These are phyloP conservation scores for Amphipoea oculea DNA, from an alignment of 2,888 invertebrate genomes.

Conservation along the genomic window DNA sequence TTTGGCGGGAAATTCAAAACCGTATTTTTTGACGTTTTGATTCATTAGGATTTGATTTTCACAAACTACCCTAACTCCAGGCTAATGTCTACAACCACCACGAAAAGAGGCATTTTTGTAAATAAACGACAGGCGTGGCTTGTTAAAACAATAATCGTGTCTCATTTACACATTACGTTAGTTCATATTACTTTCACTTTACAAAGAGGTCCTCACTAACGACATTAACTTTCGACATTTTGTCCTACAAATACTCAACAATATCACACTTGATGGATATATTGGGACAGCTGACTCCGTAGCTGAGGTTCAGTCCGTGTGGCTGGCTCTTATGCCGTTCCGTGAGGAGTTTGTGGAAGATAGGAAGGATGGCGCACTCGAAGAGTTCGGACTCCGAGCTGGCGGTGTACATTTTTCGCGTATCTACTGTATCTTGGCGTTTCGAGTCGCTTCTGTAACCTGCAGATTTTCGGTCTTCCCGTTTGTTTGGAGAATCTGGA, in stretches of 20 bases:
- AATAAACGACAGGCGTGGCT: background rate
- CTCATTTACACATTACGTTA: background rate
- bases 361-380: slow-evolving; percentile 96
- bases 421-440: slow-evolving; percentile 83
- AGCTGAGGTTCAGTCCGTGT: slow-evolving; percentile 92
- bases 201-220: background rate
- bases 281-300: slow-evolving; percentile 97
- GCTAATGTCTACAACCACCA: slow-evolving; percentile 14
- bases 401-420: slow-evolving; percentile 93
- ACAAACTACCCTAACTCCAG: slow-evolving; percentile 3
- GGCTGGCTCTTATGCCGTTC: slow-evolving; percentile 94
- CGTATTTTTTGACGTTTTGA: background rate
- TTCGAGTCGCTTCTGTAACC: slow-evolving; percentile 87
- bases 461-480: slow-evolving; percentile 88
- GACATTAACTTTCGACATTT: background rate
- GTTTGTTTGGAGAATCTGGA: slow-evolving; percentile 82
- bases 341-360: slow-evolving; percentile 97
- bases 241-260: slow-evolving; percentile 95
- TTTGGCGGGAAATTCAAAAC: slow-evolving; percentile 26
- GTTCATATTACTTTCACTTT: background rate
- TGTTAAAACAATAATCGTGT: background rate
- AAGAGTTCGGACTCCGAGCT: slow-evolving; percentile 96
- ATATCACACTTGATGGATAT: slow-evolving; percentile 99
- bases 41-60: background rate
- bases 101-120: background rate